A percentile compares a stretch with the other conserved stretches of the same genome.
phyloP scores from a whole-genome alignment of 2,888 invertebrate genomes.

The Sphaerophoria rueppellii region DNA sequence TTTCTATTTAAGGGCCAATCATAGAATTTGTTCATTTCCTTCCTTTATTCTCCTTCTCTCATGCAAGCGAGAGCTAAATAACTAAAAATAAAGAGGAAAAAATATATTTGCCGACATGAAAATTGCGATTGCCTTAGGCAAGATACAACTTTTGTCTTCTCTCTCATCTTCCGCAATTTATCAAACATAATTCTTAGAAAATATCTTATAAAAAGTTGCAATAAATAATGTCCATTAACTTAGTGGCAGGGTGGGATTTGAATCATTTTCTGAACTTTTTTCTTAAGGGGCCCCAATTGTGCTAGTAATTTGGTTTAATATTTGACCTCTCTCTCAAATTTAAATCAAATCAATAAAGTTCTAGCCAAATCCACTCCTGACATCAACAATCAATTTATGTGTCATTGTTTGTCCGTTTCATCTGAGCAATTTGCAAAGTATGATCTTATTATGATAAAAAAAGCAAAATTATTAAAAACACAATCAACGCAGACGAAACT shows the following conservation, averaged over 20 bases:
- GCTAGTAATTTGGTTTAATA: not conserved
- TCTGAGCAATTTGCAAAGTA: constrained; percentile 53
- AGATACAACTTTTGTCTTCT: not conserved
- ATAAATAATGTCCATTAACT: constrained; percentile 46
- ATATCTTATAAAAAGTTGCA: constrained; percentile 36
- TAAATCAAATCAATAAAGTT: no score
- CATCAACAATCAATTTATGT: constrained; percentile 46
- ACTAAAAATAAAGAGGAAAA: not conserved
- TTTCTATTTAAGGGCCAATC: not conserved
- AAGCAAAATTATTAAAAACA: constrained; percentile 27
- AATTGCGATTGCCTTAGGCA: not conserved
- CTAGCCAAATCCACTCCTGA: not conserved
- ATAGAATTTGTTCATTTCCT: not conserved
- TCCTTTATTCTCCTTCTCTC: not conserved
- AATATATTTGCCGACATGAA: not conserved
- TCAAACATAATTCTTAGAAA: constrained; percentile 56
- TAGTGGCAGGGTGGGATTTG: not conserved
- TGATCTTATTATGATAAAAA: constrained; percentile 67
- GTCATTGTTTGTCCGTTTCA: constrained; percentile 54
- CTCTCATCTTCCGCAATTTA: constrained; percentile 35
- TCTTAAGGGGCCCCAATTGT: not conserved
- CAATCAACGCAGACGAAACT: constrained; percentile 4
- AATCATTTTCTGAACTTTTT: not conserved
- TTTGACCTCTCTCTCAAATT: no score
- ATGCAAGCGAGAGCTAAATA: not conserved